A percentile compares a stretch with the other conserved stretches of the same genome.
Conservation (phyloP, 2,113 vertebrate genomes). For the Pelobates fuscus region DNA sequence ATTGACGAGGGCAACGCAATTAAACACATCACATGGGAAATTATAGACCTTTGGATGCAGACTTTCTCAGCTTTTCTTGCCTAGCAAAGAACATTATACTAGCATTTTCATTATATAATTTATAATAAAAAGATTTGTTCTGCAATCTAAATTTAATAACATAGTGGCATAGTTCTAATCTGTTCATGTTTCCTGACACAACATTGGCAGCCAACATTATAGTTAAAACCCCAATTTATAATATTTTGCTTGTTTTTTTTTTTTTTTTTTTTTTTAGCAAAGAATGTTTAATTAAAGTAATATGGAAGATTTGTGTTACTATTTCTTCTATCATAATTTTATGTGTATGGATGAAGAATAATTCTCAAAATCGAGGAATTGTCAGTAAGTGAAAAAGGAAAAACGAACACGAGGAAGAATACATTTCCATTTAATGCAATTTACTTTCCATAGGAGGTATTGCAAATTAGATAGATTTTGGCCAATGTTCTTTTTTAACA, state of each 20-base stretch:
- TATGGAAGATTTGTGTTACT: too few species aligned
- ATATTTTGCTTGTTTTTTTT: not conserved
- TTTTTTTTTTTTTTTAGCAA: not conserved
- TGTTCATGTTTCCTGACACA: too few species aligned
- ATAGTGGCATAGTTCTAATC: not conserved
- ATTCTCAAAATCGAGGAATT: too few species aligned
- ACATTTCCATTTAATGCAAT: not conserved
- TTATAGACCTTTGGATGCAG: slow-evolving; percentile 25
- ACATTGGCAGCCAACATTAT: not conserved
- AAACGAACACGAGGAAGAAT: not conserved
- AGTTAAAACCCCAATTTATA: not conserved
- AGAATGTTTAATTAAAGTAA: too few species aligned
- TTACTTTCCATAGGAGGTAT: not conserved
- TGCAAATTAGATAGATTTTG: not conserved
- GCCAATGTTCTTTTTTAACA: not conserved
- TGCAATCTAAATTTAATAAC: slow-evolving; percentile 9
- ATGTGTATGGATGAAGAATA: not conserved
- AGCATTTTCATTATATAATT: slow-evolving; percentile 8
- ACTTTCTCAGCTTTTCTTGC: slow-evolving; percentile 8
- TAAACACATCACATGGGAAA: slow-evolving; percentile 40
- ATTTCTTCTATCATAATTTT: too few species aligned
- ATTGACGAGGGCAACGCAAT: slow-evolving; percentile 38
- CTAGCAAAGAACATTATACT: slow-evolving; percentile 12
- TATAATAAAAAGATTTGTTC: not conserved
- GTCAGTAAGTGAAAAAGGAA: not conserved